Percentiles rank a stretch among this genome's conserved stretches.
Evolutionary conservation across 2,888 invertebrate species (phyloP).

Genomic region (Nymphalis urticae): DNA sequence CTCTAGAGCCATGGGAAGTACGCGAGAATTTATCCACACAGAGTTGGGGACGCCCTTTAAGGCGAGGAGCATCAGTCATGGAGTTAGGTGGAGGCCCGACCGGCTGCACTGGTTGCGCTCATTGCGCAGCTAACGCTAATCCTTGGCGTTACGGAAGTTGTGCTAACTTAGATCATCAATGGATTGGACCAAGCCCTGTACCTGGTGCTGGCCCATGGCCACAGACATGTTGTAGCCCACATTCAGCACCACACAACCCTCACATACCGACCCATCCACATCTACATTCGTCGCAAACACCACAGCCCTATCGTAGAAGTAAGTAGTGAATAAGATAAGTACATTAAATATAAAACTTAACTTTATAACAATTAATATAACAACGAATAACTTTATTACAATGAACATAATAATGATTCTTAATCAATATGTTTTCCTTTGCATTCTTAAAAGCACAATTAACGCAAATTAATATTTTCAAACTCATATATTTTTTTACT

Average conservation of each 20-base stretch:
- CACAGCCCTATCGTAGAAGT: conserved; percentile 73
- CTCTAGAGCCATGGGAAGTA: conserved; percentile 61
- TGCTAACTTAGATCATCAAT: conserved; percentile 68
- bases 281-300: conserved; percentile 57
- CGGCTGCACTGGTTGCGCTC: conserved; percentile 45
- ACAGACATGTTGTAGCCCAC: conserved; percentile 55
- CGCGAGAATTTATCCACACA: conserved; percentile 50
- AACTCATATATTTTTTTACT: no score
- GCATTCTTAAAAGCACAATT: no score
- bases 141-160: conserved; percentile 76
- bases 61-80: conserved; percentile 70
- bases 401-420: no score
- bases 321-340: conserved; percentile 3
- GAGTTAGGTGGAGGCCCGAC: conserved; percentile 60
- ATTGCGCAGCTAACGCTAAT: conserved; percentile 49
- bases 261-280: conserved; percentile 49
- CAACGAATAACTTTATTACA: no score
- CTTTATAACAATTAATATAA: no score
- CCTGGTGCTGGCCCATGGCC: conserved; percentile 33
- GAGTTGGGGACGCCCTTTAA: conserved; percentile 64
- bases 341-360: no score
- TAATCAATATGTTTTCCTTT: no score
- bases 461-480: no score
- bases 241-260: conserved; percentile 39
- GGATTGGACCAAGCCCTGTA: conserved; percentile 44